These are phyloP conservation scores for Mus musculus DNA, from an alignment of 2,113 vertebrate genomes.

Conservation along the genomic window DNA sequence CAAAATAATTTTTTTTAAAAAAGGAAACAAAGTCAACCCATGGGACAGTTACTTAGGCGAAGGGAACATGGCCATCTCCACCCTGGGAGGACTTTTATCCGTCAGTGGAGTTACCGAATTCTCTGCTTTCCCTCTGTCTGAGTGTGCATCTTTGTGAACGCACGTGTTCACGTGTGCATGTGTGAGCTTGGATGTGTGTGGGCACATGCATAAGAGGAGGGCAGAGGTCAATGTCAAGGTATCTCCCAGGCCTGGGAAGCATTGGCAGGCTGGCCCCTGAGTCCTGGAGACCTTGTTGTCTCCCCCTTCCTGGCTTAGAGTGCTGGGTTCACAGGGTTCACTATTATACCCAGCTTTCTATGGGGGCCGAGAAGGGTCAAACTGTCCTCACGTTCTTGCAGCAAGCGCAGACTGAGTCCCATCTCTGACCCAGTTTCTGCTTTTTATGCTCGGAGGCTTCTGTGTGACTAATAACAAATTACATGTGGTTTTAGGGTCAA, in stretches of 20 bases:
- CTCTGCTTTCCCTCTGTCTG: not conserved
- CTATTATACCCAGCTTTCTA: not conserved
- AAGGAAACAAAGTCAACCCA: not conserved
- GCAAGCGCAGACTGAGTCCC: too few relatives aligned
- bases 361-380: too few relatives aligned
- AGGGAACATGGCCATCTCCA: rapidly evolving
- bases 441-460: not conserved
- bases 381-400: too few relatives aligned
- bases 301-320: not conserved
- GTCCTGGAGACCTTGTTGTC: not conserved
- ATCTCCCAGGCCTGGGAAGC: not conserved
- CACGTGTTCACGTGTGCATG: not conserved
- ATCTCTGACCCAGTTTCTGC: not conserved
- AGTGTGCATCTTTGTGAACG: not conserved
- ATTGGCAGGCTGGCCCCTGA: too few relatives aligned
- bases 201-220: too few relatives aligned
- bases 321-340: rapidly evolving
- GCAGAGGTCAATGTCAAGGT: not conserved
- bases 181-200: not conserved
- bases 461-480: not conserved
- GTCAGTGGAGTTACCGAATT: too few relatives aligned
- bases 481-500: not conserved
- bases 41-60: not conserved
- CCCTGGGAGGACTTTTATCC: not conserved
- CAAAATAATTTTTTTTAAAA: not conserved